Percentiles rank a stretch among this genome's conserved stretches.
Conservation (phyloP, 2,797 vertebrate genomes). For the Myotis planiceps region DNA sequence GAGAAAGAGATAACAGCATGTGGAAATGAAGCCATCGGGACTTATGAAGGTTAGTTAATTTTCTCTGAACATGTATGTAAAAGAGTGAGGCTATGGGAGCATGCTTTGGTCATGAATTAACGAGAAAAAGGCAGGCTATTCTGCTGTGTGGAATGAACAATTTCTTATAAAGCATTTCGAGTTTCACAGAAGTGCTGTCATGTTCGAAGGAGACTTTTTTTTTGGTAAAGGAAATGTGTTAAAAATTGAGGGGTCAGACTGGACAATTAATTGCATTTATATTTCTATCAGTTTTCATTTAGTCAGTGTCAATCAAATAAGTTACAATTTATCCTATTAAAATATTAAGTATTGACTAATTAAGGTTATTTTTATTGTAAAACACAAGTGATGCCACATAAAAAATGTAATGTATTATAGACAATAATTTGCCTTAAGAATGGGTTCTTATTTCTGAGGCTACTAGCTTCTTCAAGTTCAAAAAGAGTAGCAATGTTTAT, state of each 20-base stretch:
- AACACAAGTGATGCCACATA: background rate
- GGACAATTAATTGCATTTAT: background rate
- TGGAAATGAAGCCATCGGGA: background rate
- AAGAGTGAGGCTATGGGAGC: background rate
- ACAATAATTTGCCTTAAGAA: constrained; percentile 38
- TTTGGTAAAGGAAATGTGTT: background rate
- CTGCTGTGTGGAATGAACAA: background rate
- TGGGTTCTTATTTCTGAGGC: background rate
- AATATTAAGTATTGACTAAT: background rate
- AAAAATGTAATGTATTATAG: background rate
- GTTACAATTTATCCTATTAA: background rate
- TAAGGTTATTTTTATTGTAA: constrained; percentile 12
- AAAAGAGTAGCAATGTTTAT: background rate
- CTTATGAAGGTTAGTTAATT: background rate
- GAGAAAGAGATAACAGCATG: background rate
- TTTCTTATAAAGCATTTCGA: background rate
- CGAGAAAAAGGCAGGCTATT: background rate
- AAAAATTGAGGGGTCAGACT: background rate
- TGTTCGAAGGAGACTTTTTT: background rate
- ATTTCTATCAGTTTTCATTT: background rate
- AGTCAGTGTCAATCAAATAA: background rate
- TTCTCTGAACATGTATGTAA: background rate
- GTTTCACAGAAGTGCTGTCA: background rate
- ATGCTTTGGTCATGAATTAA: background rate
- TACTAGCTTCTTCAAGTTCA: constrained; percentile 36